Evolutionary conservation across 2,113 vertebrate genomes (phyloP), one percentile per base, ranked within the genome.

Genomic region (Seriola rivoliana): DNA sequence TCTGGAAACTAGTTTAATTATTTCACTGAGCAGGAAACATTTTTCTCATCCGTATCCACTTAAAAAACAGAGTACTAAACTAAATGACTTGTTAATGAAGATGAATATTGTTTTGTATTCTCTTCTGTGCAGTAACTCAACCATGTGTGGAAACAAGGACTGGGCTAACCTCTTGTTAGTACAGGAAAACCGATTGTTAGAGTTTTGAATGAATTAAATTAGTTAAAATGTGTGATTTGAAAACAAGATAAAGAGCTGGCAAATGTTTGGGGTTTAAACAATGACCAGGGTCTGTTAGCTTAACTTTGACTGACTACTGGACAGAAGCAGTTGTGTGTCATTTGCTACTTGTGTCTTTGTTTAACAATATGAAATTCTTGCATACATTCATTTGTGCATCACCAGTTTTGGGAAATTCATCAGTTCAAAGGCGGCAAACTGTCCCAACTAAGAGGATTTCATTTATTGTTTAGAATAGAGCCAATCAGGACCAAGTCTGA

Each of bases 401-500:
- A 42, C 10, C 29, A 29, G 29, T 29, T 29, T 29, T 29, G 23
- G 1, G 29, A 50, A n/a, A 50, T 44, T 55, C 19, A 66, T 67
- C 60, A 44, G 13, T 78, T 29, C 59, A 52, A 50, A 75, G 75
- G 57, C 66, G 59, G 34, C 75, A 60, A 60, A 74, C 21, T 71
- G n/a, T 42, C 34, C 19, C 1, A 0, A 79, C 48, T 82, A 79
- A 80, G 82, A 82, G 82, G 76, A 88, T 85, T 83, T 82, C 6
- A 57, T 52, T 67, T 63, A 71, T 66, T 85, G 75, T 86, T 80
- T 48, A 68, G 42, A 66, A 8, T 42, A 10, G 19, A 73, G 63
- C 75, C 82, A 72, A 77, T 87, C 60, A 69, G 71, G 62, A 75
- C 17, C 13, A 36, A 48, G 55, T 71, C 60, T 75, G 23, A 71